These are phyloP conservation scores for Cygnus atratus DNA, from an alignment of 2,113 vertebrate genomes.

Conservation along the genomic window DNA sequence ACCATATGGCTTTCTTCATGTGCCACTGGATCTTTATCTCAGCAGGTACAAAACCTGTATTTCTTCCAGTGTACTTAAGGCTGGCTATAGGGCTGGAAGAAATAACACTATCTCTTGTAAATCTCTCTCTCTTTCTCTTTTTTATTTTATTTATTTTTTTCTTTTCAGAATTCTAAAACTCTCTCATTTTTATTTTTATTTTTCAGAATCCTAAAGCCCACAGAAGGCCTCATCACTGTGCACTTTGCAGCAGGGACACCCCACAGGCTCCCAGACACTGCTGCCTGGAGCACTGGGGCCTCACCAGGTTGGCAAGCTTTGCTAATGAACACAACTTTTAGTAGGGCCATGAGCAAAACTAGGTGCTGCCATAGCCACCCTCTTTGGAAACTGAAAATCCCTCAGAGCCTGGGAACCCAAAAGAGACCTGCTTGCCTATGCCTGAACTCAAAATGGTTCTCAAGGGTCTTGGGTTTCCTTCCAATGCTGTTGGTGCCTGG, in stretches of 20 bases:
- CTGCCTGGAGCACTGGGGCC: not conserved
- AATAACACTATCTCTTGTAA: not conserved
- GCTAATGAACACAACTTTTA: not conserved
- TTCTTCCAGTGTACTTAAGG: not conserved
- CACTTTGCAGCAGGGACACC: not conserved
- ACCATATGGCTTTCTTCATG: not conserved
- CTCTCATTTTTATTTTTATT: not conserved
- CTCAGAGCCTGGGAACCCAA: not conserved
- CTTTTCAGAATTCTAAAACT: not conserved
- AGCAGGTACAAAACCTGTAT: not conserved
- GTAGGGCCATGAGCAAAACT: not conserved
- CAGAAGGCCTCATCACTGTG: not conserved
- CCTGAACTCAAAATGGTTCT: not conserved
- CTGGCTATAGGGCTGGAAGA: not conserved
- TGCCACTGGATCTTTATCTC: not conserved
- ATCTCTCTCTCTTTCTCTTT: not conserved
- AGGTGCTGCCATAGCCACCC: rapidly evolving
- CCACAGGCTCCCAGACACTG: not conserved
- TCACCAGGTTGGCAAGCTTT: not conserved
- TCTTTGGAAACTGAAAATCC: not conserved
- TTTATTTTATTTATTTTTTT: not conserved
- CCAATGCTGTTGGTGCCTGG: not conserved
- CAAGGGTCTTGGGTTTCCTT: not conserved
- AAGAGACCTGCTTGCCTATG: not conserved
- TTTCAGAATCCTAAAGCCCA: not conserved